These are phyloP conservation scores for Zosterops hypoxanthus DNA, from an alignment of 2,113 vertebrate species.

Conservation along the genomic window DNA sequence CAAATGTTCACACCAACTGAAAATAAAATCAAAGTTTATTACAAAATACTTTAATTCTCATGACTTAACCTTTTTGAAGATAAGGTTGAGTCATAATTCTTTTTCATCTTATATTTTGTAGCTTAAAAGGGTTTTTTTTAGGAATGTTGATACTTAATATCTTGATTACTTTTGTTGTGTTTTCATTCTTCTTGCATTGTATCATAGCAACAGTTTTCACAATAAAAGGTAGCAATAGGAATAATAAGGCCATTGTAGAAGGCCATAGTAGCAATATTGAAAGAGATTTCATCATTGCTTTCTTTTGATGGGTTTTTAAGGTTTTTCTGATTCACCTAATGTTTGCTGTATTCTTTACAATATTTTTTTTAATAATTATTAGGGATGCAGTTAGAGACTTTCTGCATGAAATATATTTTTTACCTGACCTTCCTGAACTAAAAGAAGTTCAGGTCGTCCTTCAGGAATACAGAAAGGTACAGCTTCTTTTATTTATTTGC, in stretches of 20 bases:
- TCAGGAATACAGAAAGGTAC: conserved; percentile 94
- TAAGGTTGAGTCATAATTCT: not conserved
- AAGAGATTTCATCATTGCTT: not conserved
- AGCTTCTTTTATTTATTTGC: not conserved
- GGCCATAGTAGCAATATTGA: not conserved
- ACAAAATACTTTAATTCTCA: not conserved
- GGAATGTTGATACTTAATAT: not conserved
- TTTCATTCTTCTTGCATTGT: not conserved
- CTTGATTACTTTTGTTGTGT: not conserved
- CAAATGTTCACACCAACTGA: not conserved
- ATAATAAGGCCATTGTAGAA: not conserved
- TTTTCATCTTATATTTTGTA: not conserved
- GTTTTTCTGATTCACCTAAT: not conserved
- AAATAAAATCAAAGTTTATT: not conserved
- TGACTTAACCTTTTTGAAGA: not conserved
- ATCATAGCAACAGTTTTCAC: not conserved
- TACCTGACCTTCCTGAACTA: conserved; percentile 92
- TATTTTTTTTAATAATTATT: conserved; percentile 2
- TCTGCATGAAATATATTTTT: conserved; percentile 98
- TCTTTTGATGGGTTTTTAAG: not conserved
- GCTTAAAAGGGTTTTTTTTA: not conserved
- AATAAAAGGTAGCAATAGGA: not conserved
- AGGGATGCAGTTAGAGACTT: conserved; percentile 94
- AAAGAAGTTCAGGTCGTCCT: conserved; percentile 91
- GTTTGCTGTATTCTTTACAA: not conserved